Percentiles rank a stretch among this genome's conserved stretches.
Conservation (phyloP, 2,797 vertebrate species). For the Pterois miles region DNA sequence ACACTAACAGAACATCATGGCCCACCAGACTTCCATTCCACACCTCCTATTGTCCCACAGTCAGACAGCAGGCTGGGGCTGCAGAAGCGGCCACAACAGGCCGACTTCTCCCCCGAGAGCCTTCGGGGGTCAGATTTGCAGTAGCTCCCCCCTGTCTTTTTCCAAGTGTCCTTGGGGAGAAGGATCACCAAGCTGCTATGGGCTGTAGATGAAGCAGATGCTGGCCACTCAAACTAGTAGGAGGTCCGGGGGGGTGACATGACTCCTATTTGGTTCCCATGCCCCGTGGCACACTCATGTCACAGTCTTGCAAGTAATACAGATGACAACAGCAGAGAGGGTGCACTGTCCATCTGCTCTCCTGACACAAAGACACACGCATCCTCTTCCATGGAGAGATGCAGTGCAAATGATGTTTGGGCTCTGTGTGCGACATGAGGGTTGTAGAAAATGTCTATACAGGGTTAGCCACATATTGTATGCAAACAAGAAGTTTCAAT, state of each 20-base stretch:
- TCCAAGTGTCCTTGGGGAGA: slow-evolving; percentile 65
- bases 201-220: slow-evolving; percentile 73
- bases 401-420: neutral
- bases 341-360: slow-evolving; percentile 82
- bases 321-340: slow-evolving; percentile 63
- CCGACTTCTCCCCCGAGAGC: slow-evolving; percentile 68
- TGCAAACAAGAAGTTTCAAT: neutral
- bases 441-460: neutral
- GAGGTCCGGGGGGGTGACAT: slow-evolving; percentile 52
- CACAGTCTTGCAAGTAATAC: slow-evolving; percentile 71
- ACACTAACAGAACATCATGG: slow-evolving; percentile 11
- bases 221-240: slow-evolving; percentile 61
- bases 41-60: slow-evolving; percentile 59
- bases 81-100: slow-evolving; percentile 58
- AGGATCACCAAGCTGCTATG: slow-evolving; percentile 67
- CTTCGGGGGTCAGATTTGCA: slow-evolving; percentile 59
- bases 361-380: slow-evolving; percentile 53
- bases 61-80: slow-evolving; percentile 70
- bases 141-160: slow-evolving; percentile 41
- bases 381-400: slow-evolving; percentile 29
- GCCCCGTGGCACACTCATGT: slow-evolving; percentile 78
- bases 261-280: slow-evolving; percentile 80
- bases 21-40: slow-evolving; percentile 53
- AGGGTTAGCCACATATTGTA: neutral
- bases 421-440: neutral